Percentiles rank a stretch among this genome's conserved stretches.
Evolutionary conservation across 1,140 invertebrate species (phyloP).

Genomic region (Neodiprion pinetum): DNA sequence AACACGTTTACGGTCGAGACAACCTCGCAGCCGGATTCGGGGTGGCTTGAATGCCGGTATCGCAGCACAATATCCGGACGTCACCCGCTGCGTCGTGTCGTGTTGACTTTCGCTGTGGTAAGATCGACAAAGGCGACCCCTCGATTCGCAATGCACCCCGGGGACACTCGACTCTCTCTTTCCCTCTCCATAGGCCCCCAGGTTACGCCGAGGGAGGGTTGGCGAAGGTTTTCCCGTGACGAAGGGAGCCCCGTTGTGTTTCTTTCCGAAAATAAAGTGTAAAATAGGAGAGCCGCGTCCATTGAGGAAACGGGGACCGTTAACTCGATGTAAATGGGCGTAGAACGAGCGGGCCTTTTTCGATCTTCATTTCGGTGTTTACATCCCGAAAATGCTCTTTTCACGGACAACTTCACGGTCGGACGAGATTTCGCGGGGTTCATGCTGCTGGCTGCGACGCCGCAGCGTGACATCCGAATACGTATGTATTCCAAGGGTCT

Average conservation of each 20-base stretch:
- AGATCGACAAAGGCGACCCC: constrained; percentile 51
- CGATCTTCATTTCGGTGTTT: constrained; percentile 48
- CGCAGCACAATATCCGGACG: constrained; percentile 29
- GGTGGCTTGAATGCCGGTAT: constrained; percentile 24
- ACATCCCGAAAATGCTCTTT: constrained; percentile 49
- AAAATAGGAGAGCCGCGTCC: constrained; percentile 24
- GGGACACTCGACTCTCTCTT: constrained; percentile 17
- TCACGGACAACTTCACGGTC: constrained; percentile 54
- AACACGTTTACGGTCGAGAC: constrained; percentile 23
- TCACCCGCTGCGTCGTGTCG: constrained; percentile 46
- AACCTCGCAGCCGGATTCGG: constrained; percentile 13
- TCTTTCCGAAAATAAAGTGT: constrained; percentile 48
- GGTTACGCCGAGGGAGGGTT: not conserved
- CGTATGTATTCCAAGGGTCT: not conserved
- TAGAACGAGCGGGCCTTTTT: constrained; percentile 17
- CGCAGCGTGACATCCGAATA: constrained; percentile 4
- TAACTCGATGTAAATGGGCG: constrained; percentile 52
- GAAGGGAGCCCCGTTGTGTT: constrained; percentile 48
- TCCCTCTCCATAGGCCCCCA: constrained; percentile 5
- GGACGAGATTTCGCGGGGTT: not conserved
- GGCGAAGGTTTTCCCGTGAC: constrained; percentile 21
- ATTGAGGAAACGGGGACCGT: constrained; percentile 56
- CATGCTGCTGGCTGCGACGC: not conserved
- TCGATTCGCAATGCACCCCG: constrained; percentile 52
- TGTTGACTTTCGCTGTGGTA: constrained; percentile 54